Evolutionary conservation across 1,140 invertebrate species (phyloP).

Genomic region (Aethina tumida): DNA sequence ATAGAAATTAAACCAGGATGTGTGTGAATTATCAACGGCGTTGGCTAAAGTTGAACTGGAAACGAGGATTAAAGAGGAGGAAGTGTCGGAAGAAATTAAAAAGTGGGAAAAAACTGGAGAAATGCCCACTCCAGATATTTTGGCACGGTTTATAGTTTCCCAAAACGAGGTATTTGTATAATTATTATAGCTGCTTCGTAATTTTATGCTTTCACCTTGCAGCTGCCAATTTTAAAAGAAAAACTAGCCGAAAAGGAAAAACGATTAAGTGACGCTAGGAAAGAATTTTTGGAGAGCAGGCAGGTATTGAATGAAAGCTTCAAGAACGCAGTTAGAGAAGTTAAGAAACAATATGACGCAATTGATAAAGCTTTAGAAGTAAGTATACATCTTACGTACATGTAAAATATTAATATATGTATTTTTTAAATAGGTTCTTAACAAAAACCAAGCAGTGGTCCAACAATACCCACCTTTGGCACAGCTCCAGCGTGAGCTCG

Average conservation of each 20-base stretch:
- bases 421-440: slow-evolving; percentile 30
- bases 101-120: slow-evolving; percentile 33
- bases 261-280: slow-evolving; percentile 32
- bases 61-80: slow-evolving; percentile 30
- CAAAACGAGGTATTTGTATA: slow-evolving; percentile 29
- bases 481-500: slow-evolving; percentile 36
- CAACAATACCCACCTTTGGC: slow-evolving; percentile 35
- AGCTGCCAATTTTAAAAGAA: slow-evolving; percentile 31
- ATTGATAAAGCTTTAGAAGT: slow-evolving; percentile 40
- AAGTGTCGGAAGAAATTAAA: slow-evolving; percentile 26
- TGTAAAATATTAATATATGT: neutral
- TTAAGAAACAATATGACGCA: slow-evolving; percentile 38
- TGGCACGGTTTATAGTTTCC: slow-evolving; percentile 29
- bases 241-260: slow-evolving; percentile 34
- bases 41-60: slow-evolving; percentile 36
- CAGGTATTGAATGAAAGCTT: slow-evolving; percentile 36
- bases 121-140: slow-evolving; percentile 28
- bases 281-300: slow-evolving; percentile 31
- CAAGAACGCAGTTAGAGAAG: slow-evolving; percentile 35
- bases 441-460: slow-evolving; percentile 36
- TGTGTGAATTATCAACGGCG: slow-evolving; percentile 41
- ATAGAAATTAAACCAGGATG: slow-evolving; percentile 43
- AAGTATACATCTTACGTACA: slow-evolving; percentile 15
- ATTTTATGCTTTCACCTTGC: slow-evolving; percentile 10
- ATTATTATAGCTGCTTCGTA: neutral